These are phyloP conservation scores for Popillia japonica DNA, from an alignment of 1,140 invertebrate species.

Conservation along the genomic window DNA sequence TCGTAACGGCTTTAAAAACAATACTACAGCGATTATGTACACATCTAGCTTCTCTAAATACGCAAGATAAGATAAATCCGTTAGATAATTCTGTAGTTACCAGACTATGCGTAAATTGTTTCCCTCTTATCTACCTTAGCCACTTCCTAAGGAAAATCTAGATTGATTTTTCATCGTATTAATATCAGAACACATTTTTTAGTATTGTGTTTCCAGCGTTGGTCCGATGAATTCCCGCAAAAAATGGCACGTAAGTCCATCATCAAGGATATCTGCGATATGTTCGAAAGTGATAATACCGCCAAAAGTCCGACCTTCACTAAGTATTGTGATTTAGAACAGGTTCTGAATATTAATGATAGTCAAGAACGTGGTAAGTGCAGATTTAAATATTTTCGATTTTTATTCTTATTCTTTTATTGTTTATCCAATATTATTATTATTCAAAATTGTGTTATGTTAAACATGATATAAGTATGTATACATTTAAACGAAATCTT, in stretches of 20 bases:
- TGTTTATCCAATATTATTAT: too few species aligned
- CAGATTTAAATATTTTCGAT: not conserved
- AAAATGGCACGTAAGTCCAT: not conserved
- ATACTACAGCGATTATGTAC: too few species aligned
- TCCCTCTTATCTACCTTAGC: not conserved
- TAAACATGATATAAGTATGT: too few species aligned
- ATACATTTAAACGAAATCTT: too few species aligned
- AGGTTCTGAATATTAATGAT: not conserved
- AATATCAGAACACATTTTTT: not conserved
- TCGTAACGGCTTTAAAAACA: too few species aligned
- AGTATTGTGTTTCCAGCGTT: not conserved
- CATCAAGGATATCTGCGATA: constrained; percentile 3
- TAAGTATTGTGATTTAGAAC: not conserved
- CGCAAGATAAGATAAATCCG: not conserved
- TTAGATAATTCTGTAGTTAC: not conserved
- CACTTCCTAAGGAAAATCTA: constrained; percentile 23
- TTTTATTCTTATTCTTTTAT: not conserved
- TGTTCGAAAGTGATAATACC: not conserved
- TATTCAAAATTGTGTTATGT: too few species aligned
- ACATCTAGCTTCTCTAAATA: too few species aligned
- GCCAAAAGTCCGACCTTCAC: not conserved
- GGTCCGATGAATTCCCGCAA: not conserved
- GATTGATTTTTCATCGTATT: not conserved
- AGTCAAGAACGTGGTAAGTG: not conserved
- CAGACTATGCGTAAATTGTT: not conserved